phyloP scores from a whole-genome alignment of 2,113 vertebrate species.

The Leucopternis melanops region DNA sequence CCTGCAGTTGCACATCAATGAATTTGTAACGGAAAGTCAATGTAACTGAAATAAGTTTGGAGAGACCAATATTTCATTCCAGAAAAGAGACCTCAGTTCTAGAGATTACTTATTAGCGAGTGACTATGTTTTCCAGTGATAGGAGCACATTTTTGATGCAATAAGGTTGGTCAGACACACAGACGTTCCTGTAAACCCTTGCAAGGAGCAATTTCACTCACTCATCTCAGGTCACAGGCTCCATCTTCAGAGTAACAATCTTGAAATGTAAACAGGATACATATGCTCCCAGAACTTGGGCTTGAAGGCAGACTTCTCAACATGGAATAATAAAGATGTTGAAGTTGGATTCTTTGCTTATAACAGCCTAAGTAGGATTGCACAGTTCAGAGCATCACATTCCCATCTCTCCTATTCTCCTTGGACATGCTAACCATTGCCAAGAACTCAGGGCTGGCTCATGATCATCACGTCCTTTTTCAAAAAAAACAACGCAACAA shows the following conservation, averaged over 20 bases:
- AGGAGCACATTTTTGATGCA: background rate
- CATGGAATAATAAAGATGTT: background rate
- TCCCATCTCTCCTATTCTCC: background rate
- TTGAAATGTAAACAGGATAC: background rate
- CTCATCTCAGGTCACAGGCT: background rate
- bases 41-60: background rate
- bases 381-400: background rate
- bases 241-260: background rate
- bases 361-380: background rate
- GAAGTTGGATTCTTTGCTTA: background rate
- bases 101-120: background rate
- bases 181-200: background rate
- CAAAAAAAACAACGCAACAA: background rate
- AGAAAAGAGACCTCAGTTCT: background rate
- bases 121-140: background rate
- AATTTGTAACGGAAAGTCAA: background rate
- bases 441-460: background rate
- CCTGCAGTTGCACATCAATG: background rate
- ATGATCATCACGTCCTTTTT: accelerated
- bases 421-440: background rate
- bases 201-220: background rate
- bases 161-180: background rate
- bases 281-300: background rate
- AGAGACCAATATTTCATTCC: background rate
- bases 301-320: background rate